Evolutionary conservation across 2,888 invertebrate genomes (phyloP).

Genomic region (Lordiphosa fenestrarum): DNA sequence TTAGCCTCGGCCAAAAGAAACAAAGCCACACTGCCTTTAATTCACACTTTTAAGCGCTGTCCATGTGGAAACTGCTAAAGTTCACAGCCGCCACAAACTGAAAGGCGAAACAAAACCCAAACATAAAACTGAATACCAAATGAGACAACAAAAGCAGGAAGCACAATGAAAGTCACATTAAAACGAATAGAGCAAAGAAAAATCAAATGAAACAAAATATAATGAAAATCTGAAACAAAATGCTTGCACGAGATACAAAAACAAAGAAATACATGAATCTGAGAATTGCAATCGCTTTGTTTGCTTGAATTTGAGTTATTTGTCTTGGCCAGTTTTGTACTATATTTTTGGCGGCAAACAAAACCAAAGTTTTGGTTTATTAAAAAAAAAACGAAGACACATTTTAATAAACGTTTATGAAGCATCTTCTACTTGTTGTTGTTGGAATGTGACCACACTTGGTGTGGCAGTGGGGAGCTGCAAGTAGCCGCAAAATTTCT

Average conservation of each 20-base stretch:
- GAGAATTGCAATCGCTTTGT: constrained; percentile 27
- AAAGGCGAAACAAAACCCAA: constrained; percentile 36
- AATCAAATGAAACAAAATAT: constrained; percentile 17
- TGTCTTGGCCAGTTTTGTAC: constrained; percentile 8
- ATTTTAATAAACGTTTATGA: too few relatives aligned
- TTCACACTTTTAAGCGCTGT: constrained; percentile 1
- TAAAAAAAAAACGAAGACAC: too few relatives aligned
- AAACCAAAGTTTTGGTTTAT: too few relatives aligned
- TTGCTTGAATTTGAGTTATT: neutral
- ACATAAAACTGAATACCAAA: constrained; percentile 67
- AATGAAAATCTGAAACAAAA: constrained; percentile 25
- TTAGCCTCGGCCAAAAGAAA: neutral
- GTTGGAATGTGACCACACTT: constrained; percentile 17
- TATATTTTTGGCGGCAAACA: constrained; percentile 31
- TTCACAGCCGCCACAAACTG: constrained; percentile 30
- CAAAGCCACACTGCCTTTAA: neutral
- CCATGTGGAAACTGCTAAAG: constrained; percentile 26
- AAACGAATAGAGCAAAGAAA: constrained; percentile 37
- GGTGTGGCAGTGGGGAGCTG: constrained; percentile 37
- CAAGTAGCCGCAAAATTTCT: constrained; percentile 59
- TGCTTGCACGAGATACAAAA: constrained; percentile 19
- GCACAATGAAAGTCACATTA: constrained; percentile 72
- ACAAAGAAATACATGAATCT: constrained; percentile 30
- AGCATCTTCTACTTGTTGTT: too few relatives aligned
- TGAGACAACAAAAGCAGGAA: constrained; percentile 64